Evolutionary conservation across 2,797 vertebrate species (phyloP).

Genomic region (Mormyrops attenuatus): DNA sequence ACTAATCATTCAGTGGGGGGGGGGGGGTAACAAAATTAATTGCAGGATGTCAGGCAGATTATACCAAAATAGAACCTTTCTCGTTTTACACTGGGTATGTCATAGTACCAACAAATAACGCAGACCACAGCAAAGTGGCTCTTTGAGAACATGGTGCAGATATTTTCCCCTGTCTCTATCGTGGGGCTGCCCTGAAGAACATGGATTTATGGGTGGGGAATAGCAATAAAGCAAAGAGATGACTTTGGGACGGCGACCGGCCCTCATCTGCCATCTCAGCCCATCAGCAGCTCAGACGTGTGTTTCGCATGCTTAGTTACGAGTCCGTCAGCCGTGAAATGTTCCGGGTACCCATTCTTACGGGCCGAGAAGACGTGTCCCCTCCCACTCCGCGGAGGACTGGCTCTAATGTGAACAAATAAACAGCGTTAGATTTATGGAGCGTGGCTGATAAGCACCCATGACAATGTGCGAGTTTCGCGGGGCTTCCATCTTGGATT

Average conservation of each 20-base stretch:
- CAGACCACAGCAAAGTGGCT: background rate
- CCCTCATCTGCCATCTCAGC: conserved; percentile 26
- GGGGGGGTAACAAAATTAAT: conserved; percentile 46
- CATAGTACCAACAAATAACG: background rate
- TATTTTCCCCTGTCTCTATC: background rate
- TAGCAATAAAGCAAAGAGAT: conserved; percentile 6
- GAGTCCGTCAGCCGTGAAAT: conserved; percentile 60
- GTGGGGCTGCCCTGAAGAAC: background rate
- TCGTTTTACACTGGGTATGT: background rate
- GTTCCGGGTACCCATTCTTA: conserved; percentile 58
- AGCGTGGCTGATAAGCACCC: conserved; percentile 10
- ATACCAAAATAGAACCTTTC: conserved; percentile 10
- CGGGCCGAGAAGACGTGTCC: conserved; percentile 52
- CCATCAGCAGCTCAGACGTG: conserved; percentile 45
- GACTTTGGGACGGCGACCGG: conserved; percentile 39
- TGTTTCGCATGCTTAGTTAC: conserved; percentile 44
- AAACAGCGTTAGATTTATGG: conserved; percentile 33
- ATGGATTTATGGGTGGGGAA: conserved; percentile 25
- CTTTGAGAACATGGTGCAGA: background rate
- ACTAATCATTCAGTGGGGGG: conserved; percentile 11
- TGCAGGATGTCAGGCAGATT: conserved; percentile 48
- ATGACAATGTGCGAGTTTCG: background rate
- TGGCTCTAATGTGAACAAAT: conserved; percentile 51
- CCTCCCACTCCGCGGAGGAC: conserved; percentile 40
- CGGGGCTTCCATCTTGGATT: background rate